Base-by-base conservation (phyloP, 2,888 invertebrate genomes). In the Spilarctia lutea region DNA sequence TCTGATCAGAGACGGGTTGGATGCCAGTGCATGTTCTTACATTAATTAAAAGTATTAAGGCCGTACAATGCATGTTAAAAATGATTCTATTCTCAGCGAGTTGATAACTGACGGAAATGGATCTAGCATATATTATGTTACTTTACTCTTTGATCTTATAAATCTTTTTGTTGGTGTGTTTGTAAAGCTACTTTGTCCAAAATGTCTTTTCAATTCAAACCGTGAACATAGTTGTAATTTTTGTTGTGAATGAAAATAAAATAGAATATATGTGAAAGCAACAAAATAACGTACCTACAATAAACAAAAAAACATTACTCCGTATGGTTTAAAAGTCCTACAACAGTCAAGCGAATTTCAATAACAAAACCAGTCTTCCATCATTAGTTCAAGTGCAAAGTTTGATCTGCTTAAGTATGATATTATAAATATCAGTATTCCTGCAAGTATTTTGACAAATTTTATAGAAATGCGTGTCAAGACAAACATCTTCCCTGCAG, bases 21-120 rank as follows among this genome's bases (percentile, higher is more conserved):
- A 80, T 76, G 39, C 27, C 52, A 35, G 69, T 74, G 45, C 67
- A 68, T 75, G 63, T 67, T 71, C 68, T 71, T 66, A 27, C 56
- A 71, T 69, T 70, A 16, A 69, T 30, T 66, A 42, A 66, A 70
- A 56, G 65, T 69, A 48, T 73, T 65, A 70, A 24, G 7, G 20
- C 24, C 20, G 45, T 71, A 63, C 63, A 39, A 70, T 70, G 39
- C 70, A 20, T 39, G 42, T 70, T 18, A 60, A 39, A 2, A n/a
- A 24, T 71, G 24, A 30, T 63, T 70, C 30, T 35, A 70, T 39
- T 63, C 16, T 27, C 20, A 39, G 30, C 30, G 42, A 60, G 39
- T 39, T 42, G 39, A 24, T 13, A 63, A 42, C 10, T 24, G 20
- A 60, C 70, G 10, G 39, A 39, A 42, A 63, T 63, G 13, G 24